Evolutionary conservation across 1,140 invertebrate species (phyloP).

Genomic region (Diachasma alloeum): DNA sequence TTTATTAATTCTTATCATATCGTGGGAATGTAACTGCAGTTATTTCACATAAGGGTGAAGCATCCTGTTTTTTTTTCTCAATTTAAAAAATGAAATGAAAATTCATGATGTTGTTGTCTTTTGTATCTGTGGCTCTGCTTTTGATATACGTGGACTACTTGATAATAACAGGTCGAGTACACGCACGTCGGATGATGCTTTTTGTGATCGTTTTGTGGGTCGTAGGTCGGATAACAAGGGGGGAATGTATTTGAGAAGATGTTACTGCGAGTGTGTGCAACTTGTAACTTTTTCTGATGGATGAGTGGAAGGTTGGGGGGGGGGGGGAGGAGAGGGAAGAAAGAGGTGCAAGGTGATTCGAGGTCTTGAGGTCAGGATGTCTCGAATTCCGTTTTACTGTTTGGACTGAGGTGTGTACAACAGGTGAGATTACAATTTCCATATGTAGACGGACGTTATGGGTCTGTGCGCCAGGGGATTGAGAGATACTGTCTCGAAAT

Average conservation of each 20-base stretch:
- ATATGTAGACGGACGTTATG: background rate
- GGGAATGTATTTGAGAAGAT: background rate
- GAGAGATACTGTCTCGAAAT: background rate
- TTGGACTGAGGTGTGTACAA: background rate
- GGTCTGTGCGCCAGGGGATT: background rate
- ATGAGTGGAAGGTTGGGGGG: background rate
- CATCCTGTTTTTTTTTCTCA: background rate
- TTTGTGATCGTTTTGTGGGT: background rate
- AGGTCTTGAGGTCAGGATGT: constrained; percentile 15
- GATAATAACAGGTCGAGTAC: background rate
- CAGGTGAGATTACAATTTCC: background rate
- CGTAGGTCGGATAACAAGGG: background rate
- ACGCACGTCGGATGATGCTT: background rate
- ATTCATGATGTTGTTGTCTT: background rate
- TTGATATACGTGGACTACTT: background rate
- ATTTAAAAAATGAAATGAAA: background rate
- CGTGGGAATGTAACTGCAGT: background rate
- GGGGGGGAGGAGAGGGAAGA: background rate
- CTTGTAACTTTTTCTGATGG: background rate
- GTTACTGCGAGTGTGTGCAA: background rate
- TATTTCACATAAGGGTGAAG: background rate
- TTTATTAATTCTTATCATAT: background rate
- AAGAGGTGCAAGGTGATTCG: constrained; percentile 10
- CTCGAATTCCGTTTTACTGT: constrained; percentile 2
- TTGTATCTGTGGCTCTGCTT: background rate